These are phyloP conservation scores for Cotesia glomerata DNA, from an alignment of 1,140 invertebrate genomes.

Conservation along the genomic window DNA sequence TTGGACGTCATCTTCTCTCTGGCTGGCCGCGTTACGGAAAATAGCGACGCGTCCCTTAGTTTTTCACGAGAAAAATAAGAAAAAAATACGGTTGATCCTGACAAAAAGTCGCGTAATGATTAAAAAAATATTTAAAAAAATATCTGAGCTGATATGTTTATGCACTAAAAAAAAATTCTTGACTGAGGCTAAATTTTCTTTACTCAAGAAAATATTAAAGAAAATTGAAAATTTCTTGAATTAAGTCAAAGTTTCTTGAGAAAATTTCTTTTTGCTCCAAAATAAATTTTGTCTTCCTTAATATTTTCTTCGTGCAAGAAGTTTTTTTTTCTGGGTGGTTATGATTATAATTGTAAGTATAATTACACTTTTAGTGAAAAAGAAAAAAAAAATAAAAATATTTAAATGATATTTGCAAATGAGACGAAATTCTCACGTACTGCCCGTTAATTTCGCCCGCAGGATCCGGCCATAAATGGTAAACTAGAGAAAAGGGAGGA, in stretches of 20 bases:
- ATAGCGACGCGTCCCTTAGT: slow-evolving; percentile 24
- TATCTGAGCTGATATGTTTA: too few relatives aligned
- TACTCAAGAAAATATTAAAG: too few relatives aligned
- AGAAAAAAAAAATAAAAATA: not conserved
- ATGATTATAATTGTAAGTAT: too few relatives aligned
- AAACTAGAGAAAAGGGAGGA: not conserved
- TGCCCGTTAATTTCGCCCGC: not conserved
- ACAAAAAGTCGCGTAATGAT: not conserved
- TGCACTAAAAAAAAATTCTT: too few relatives aligned
- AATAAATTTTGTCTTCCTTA: too few relatives aligned
- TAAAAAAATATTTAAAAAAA: not conserved
- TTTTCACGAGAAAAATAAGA: not conserved
- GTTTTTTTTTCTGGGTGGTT: too few relatives aligned
- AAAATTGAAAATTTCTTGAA: too few relatives aligned
- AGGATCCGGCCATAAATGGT: not conserved
- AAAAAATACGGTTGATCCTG: not conserved
- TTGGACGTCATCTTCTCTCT: slow-evolving; percentile 19
- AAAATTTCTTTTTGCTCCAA: too few relatives aligned
- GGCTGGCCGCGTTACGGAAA: slow-evolving; percentile 33
- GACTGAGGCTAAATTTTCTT: too few relatives aligned
- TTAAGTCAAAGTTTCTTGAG: too few relatives aligned
- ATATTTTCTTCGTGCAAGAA: too few relatives aligned
- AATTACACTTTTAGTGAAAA: not conserved
- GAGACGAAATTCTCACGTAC: not conserved
- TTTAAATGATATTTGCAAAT: not conserved